Conservation (phyloP, 2,797 vertebrate genomes). For the Silurus aristotelis region DNA sequence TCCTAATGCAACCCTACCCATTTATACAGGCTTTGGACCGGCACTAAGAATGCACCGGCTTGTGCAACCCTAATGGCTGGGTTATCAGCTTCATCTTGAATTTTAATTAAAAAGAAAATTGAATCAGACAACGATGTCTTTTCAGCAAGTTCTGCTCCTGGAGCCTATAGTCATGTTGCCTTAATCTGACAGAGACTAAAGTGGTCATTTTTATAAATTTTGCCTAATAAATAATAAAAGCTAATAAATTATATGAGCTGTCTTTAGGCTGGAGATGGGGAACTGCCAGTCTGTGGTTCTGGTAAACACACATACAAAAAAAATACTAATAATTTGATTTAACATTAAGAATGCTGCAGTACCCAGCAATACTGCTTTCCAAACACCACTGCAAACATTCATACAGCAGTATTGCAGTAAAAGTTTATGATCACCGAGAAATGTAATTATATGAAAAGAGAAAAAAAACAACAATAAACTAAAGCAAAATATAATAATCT, state of each 20-base stretch:
- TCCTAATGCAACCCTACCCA: too few species aligned
- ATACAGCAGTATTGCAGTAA: neutral
- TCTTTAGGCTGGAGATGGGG: neutral
- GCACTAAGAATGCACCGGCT: too few species aligned
- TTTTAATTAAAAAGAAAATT: neutral
- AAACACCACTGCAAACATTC: neutral
- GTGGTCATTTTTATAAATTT: neutral
- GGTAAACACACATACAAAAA: neutral
- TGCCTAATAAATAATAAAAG: neutral
- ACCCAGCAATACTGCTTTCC: neutral
- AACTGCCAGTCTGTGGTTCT: neutral
- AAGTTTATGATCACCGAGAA: neutral
- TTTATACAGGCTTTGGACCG: too few species aligned
- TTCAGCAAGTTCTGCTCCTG: neutral
- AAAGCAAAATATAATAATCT: conserved; percentile 29
- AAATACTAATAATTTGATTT: neutral
- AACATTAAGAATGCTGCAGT: neutral
- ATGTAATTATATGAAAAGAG: neutral
- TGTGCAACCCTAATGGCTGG: too few species aligned
- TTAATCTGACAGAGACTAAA: neutral
- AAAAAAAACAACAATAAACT: conserved; percentile 5
- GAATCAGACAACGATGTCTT: neutral
- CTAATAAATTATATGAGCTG: neutral
- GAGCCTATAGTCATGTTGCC: neutral
- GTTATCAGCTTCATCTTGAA: neutral